Base-by-base conservation (phyloP, 2,113 vertebrate species). In the Tupaia tana region DNA sequence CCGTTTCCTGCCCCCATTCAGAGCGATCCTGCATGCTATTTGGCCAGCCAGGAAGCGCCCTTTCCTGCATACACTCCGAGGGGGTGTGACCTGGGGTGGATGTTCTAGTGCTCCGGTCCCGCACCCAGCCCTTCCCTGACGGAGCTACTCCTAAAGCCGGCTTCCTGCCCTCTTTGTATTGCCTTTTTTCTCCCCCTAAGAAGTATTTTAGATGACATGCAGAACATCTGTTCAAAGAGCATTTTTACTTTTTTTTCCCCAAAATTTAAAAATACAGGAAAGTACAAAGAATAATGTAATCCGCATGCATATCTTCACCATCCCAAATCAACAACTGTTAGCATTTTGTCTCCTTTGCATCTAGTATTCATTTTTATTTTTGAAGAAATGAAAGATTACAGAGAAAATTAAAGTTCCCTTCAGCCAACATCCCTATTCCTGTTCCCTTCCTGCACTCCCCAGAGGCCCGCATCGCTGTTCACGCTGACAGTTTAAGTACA, bases 181-280 rank as follows among this genome's bases (percentile, higher is more conserved):
- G 10, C 4, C 59, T 78, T 43, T 52, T 69, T 79, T 34, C 14
- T 69, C 25, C 71, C 34, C 31, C 34, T 89, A 70, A 27, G 22
- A 87, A 56, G 16, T 52, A 70, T 54, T 89, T 93, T 92, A 95
- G 54, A 79, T 88, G 64, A 86, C 34, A 93, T 29, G 73, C 59
- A 89, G 78, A 90, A 95, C 86, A 67, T 89, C 69, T 95, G 74
- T 85, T 96, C 73, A 92, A 86, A 86, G 87, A 88, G 15, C 63
- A 86, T 74, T 95, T 91, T 77, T 12, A 31, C 6, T 64, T 67
- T 64, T 91, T 69, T 67, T 61, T 69, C 56, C 43, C 43, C 71
- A 82, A 87, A 86, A 81, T 86, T 93, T 85, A 80, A 90, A 95
- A 93, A 77, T 73, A 64, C 22, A 84, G 54, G 61, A 84, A 92